Evolutionary conservation across 2,888 invertebrate genomes (phyloP).

Genomic region (Octodonta nipae): DNA sequence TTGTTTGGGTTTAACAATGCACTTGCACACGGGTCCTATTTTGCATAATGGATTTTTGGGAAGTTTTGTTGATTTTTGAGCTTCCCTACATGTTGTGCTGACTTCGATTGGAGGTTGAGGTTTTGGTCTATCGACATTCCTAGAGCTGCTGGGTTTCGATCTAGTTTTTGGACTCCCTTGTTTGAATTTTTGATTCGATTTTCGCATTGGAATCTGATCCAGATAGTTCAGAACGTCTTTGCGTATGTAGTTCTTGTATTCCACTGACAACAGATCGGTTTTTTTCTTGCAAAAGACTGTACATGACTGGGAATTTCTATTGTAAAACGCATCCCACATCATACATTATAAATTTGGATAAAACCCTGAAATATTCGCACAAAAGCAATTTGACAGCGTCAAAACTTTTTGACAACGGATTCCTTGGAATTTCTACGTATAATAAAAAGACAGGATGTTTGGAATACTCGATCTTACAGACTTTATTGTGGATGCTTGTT

Average conservation of each 20-base stretch:
- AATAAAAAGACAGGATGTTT: too few relatives aligned
- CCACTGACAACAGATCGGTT: conserved; percentile 16
- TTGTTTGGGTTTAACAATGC: too few relatives aligned
- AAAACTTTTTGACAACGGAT: too few relatives aligned
- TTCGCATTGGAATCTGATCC: conserved; percentile 15
- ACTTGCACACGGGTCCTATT: neutral
- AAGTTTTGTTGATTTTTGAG: conserved; percentile 1
- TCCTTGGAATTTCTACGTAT: too few relatives aligned
- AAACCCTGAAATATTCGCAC: too few relatives aligned
- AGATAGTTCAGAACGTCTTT: conserved; percentile 17
- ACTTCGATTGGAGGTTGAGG: conserved; percentile 14
- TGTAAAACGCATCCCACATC: conserved; percentile 19
- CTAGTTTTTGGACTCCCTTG: conserved; percentile 8
- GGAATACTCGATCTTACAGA: too few relatives aligned
- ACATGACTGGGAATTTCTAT: conserved; percentile 14
- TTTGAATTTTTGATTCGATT: conserved; percentile 8
- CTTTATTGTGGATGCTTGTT: too few relatives aligned
- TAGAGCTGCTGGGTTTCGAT: too few relatives aligned
- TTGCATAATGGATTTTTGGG: neutral
- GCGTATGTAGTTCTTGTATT: conserved; percentile 17
- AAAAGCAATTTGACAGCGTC: too few relatives aligned
- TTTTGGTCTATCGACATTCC: too few relatives aligned
- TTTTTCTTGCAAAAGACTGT: conserved; percentile 10
- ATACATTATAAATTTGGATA: conserved; percentile 2
- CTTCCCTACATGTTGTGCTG: conserved; percentile 2